phyloP scores from a whole-genome alignment of 2,113 vertebrate species.

The Oxygymnocypris stewartii region DNA sequence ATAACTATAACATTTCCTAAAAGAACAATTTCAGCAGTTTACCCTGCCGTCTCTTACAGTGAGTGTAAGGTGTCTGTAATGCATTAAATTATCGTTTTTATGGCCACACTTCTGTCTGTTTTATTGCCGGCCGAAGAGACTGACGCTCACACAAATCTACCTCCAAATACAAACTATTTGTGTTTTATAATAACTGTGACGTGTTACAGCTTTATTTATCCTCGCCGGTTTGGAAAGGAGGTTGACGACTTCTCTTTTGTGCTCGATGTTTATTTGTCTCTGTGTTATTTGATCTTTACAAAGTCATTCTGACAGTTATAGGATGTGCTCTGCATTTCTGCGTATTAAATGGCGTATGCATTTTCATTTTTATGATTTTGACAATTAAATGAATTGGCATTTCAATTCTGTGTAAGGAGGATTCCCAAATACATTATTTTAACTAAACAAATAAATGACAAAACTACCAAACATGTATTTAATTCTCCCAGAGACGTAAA shows the following conservation, averaged over 20 bases:
- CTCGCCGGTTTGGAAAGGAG: neutral
- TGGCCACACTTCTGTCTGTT: neutral
- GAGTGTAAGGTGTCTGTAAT: neutral
- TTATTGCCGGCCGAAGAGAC: neutral
- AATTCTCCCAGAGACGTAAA: slow-evolving; percentile 8
- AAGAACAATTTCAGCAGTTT: neutral
- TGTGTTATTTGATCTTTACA: neutral
- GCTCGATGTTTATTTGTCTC: neutral
- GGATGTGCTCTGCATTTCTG: neutral
- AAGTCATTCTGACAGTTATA: neutral
- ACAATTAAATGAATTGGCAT: neutral
- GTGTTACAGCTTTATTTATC: neutral
- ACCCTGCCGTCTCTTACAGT: neutral
- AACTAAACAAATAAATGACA: slow-evolving; percentile 14
- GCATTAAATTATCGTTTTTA: neutral
- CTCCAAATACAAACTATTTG: too few species aligned
- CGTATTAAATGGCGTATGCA: neutral
- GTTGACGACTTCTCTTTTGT: neutral
- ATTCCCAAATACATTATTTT: neutral
- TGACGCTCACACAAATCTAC: too few species aligned
- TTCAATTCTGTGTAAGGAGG: neutral
- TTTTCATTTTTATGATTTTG: slow-evolving; percentile 3
- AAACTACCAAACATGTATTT: neutral
- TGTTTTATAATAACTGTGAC: too few species aligned
- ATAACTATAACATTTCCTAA: neutral